Evolutionary conservation across 35 echinoderm and acorn worm species (phyloP), one percentile per base, ranked within the genome.

Genomic region (Apostichopus californicus): DNA sequence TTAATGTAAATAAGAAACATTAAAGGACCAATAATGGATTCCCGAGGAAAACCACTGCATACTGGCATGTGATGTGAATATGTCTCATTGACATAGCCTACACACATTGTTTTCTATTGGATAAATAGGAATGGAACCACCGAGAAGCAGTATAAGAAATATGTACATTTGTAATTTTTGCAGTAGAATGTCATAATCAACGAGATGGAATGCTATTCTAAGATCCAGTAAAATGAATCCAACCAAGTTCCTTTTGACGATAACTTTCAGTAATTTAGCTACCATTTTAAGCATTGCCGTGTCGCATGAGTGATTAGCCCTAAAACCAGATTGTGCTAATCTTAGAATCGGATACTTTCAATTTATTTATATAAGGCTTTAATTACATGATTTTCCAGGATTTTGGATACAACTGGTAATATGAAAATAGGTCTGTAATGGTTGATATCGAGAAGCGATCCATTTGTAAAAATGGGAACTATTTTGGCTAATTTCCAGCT

Each of bases 1-100:
- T 85, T 85, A 59, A 85, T 57, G 15, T 85, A 85, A 6, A 85
- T 58, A 17, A 20, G 81, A 59, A 85, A 85, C 81, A 85, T 21
- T 55, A 85, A 22, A n/a, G 81, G 80, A 18, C 80, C 21, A 83
- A 13, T 5, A n/a, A 83, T 57, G 15, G 0, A 83, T 55, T 7
- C 80, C 56, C 56, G 0, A 18, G 34, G 80, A 9, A 83, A 0
- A 13, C 52, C 52, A 83, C 54, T 34, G 10, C 2, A 55, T 13
- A 83, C 1, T 5, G 9, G 4, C 53, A 83, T 55, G 5, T 6
- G 10, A 13, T 83, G 59, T 83, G 52, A 83, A 5, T 56, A 20
- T 14, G 52, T 83, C 34, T 0, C 80, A 12, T 25, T 81, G 7
- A 83, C 54, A 46, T 25, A 25, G 24, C 24, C 24, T 81, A 81